Percentiles rank a stretch among this genome's conserved stretches.
Evolutionary conservation across 2,888 invertebrate species (phyloP).

Genomic region (Coenonympha arcania): DNA sequence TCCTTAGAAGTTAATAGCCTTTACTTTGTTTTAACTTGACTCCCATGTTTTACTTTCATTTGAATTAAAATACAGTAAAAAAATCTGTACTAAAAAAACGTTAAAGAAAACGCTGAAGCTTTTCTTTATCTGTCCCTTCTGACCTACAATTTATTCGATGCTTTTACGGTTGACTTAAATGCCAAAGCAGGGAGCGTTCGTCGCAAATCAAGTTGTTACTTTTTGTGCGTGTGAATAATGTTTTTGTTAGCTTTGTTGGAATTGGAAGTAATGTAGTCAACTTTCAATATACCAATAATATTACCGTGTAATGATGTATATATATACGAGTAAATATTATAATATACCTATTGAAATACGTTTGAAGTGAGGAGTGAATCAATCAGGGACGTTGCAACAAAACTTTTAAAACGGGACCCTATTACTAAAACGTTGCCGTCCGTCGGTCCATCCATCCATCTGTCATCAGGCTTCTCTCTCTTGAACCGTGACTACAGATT

Average conservation of each 20-base stretch:
- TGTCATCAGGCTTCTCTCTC: too few species aligned
- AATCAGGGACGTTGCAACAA: too few species aligned
- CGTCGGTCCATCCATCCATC: too few species aligned
- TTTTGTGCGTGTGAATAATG: conserved; percentile 19
- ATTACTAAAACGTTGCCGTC: too few species aligned
- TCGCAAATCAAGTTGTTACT: conserved; percentile 56
- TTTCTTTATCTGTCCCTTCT: conserved; percentile 71
- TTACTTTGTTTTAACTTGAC: background rate
- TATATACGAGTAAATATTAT: too few species aligned
- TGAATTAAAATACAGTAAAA: conserved; percentile 38
- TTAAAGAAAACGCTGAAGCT: conserved; percentile 53
- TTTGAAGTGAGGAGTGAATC: too few species aligned
- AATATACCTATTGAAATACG: too few species aligned
- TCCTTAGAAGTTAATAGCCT: background rate
- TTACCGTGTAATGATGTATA: too few species aligned
- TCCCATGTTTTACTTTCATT: conserved; percentile 8
- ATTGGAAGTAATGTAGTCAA: conserved; percentile 15
- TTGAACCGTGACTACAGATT: too few species aligned
- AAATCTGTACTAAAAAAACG: conserved; percentile 58
- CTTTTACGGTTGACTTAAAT: conserved; percentile 71
- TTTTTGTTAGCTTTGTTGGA: conserved; percentile 12
- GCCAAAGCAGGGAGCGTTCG: conserved; percentile 63
- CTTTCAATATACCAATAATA: background rate
- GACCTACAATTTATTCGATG: conserved; percentile 72
- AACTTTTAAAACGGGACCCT: too few species aligned